Base-by-base conservation (phyloP, 2,888 invertebrate genomes). In the Pachymerium ferrugineum region DNA sequence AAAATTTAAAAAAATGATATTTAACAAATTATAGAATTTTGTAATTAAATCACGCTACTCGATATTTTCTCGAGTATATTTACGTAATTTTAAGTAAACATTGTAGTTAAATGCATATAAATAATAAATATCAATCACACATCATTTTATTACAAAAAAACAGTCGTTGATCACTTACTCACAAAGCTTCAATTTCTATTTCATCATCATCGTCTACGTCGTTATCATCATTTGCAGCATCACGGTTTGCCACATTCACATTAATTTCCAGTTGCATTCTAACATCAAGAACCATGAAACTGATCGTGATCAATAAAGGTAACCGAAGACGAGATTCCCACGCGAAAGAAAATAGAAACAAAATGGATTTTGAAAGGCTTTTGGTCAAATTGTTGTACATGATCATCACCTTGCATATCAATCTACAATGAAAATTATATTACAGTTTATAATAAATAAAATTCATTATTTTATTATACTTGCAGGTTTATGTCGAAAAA, bases 291-390 rank as follows among this genome's bases (percentile, higher is more conserved):
- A 87, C 86, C 81, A 89, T 86, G 78, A 89, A 88, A 16, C 86
- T 87, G 10, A 89, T 85, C 10, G 88, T 86, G 69, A 90, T 86
- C 12, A 90, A 82, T 42, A 89, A 83, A 0, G 91, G 90, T 70
- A 91, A 83, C 70, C 88, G 86, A 75, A 88, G 84, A 47, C 89
- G 86, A 69, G 88, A 88, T 76, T 88, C 87, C 89, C 90, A 91
- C 1, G 90, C 90, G 77, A 91, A 83, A 77, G 88, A 87, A 38
- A 90, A 85, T 77, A 91, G 85, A 80, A 90, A 90, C 73, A 90
- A 80, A 76, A 90, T 83, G 4, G 72, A 62, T 6, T 73, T 70
- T 31, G 62, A 67, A 30, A 76, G 19, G 29, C 33, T 14, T 47
- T 71, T 62, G 67, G 73, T 62, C 25, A 69, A 75, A 29, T 47